Evolutionary conservation across 2,113 vertebrate genomes (phyloP).

Genomic region (Meleagris gallopavo): DNA sequence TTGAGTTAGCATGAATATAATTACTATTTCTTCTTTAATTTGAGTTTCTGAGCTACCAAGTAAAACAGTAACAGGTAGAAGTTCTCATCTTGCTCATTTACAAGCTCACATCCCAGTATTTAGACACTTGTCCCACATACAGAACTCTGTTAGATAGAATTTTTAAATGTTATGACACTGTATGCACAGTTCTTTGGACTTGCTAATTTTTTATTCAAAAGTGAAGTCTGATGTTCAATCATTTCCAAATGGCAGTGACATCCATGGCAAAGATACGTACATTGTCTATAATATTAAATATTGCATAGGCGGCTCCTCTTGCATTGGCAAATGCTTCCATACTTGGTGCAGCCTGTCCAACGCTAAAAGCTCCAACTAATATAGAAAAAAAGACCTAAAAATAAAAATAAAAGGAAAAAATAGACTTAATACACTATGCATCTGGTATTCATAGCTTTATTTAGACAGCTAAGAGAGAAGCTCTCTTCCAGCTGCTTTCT

Average conservation of each 20-base stretch:
- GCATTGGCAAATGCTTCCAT: constrained; percentile 87
- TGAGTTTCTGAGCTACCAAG: not conserved
- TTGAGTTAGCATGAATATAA: not conserved
- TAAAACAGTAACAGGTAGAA: not conserved
- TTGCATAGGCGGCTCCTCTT: constrained; percentile 85
- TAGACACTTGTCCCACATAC: not conserved
- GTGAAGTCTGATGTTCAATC: not conserved
- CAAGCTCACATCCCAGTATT: not conserved
- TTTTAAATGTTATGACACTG: not conserved
- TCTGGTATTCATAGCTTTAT: not conserved
- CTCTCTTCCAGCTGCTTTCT: not conserved
- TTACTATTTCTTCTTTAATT: not conserved
- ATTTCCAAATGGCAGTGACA: not conserved
- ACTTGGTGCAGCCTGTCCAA: constrained; percentile 88
- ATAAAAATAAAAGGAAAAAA: not conserved
- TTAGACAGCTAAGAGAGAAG: not conserved
- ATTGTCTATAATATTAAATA: constrained; percentile 86
- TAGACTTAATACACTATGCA: not conserved
- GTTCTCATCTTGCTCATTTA: not conserved
- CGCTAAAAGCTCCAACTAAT: constrained; percentile 84
- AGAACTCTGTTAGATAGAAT: not conserved
- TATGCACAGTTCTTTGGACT: not conserved
- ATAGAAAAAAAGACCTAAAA: constrained; percentile 88
- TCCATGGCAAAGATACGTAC: constrained; percentile 74
- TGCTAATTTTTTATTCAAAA: not conserved